These are phyloP conservation scores for Rhynchomys soricoides DNA, from an alignment of 2,113 vertebrate species.

Conservation along the genomic window DNA sequence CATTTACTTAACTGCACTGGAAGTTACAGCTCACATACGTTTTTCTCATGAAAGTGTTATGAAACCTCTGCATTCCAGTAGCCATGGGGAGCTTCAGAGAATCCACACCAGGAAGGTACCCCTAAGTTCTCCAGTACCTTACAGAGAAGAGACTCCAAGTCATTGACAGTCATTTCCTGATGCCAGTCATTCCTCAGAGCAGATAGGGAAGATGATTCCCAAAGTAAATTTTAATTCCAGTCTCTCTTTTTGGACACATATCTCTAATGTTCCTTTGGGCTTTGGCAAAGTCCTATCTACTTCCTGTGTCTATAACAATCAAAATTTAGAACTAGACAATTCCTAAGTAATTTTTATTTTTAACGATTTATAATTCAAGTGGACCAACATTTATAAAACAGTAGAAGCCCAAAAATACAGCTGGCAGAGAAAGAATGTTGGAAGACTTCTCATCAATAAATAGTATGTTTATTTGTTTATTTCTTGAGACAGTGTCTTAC, in stretches of 20 bases:
- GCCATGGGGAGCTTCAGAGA: not conserved
- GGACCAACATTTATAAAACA: not conserved
- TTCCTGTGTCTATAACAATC: not conserved
- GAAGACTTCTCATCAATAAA: not conserved
- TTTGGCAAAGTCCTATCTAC: not conserved
- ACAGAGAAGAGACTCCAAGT: not conserved
- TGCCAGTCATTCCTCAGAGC: not conserved
- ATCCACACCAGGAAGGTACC: not conserved
- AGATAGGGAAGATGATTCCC: not conserved
- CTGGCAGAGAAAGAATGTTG: not conserved
- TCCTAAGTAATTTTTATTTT: slow-evolving; percentile 31
- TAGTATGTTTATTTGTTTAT: not conserved
- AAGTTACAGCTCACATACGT: not conserved
- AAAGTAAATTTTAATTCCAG: slow-evolving; percentile 13
- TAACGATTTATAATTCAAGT: not conserved
- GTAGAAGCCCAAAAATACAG: not conserved
- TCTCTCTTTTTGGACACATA: not conserved
- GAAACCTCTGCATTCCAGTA: not conserved
- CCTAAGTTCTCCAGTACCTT: not conserved
- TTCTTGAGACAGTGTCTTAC: not conserved
- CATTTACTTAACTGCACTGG: not conserved
- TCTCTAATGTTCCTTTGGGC: not conserved
- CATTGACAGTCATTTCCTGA: not conserved
- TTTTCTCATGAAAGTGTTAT: not conserved
- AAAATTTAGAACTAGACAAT: not conserved